These are phyloP conservation scores for Noctua pronuba DNA, from an alignment of 2,888 invertebrate genomes.

Conservation along the genomic window DNA sequence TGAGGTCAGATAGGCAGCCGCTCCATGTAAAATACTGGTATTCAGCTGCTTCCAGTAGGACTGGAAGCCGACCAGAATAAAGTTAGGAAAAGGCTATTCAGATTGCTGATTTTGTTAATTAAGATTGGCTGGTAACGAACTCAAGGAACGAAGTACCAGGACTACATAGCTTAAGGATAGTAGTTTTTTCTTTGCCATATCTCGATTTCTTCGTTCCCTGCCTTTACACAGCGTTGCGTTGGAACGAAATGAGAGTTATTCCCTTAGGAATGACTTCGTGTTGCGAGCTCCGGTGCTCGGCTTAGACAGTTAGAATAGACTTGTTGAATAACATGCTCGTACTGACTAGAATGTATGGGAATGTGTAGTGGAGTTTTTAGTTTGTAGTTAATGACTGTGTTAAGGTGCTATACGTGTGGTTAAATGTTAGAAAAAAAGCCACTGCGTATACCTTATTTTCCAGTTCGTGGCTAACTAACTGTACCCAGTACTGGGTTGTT, in stretches of 20 bases:
- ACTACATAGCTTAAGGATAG: neutral
- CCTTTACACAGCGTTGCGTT: neutral
- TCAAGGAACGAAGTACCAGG: neutral
- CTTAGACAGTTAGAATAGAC: constrained; percentile 21
- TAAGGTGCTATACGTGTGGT: neutral
- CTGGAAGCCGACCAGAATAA: too few relatives aligned
- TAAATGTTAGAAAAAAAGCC: neutral
- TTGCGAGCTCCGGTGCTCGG: neutral
- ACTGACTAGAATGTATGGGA: neutral
- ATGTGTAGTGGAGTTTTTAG: neutral
- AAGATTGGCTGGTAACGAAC: neutral
- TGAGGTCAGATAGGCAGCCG: too few relatives aligned
- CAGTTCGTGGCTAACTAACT: too few relatives aligned
- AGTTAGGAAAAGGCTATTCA: too few relatives aligned
- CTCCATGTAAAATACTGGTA: too few relatives aligned
- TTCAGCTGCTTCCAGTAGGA: too few relatives aligned
- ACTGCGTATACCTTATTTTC: too few relatives aligned
- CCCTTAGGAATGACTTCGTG: constrained; percentile 35
- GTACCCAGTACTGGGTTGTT: too few relatives aligned
- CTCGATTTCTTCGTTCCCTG: constrained; percentile 14
- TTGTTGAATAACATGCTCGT: constrained; percentile 24
- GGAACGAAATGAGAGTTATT: constrained; percentile 43
- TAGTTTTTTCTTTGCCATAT: neutral
- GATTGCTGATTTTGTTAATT: too few relatives aligned
- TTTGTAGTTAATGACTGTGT: neutral